Evolutionary conservation across 2,888 invertebrate genomes (phyloP), one percentile per base, ranked within the genome.

Genomic region (Cancer borealis): DNA sequence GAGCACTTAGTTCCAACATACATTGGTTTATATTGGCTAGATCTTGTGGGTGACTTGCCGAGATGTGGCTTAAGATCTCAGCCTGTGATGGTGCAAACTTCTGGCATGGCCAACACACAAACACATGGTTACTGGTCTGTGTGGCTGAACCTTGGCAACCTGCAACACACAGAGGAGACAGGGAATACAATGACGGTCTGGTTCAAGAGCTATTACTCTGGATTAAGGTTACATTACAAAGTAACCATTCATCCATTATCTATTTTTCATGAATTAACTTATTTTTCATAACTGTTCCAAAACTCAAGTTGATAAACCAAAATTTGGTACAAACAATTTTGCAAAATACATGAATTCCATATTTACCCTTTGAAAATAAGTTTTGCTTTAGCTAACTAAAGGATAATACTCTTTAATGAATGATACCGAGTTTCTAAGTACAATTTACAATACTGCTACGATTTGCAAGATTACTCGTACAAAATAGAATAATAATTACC

Each of bases 21-120:
- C 88, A 73, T 8, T 87, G 92, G 45, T 92, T 92, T 26, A 92
- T 88, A 49, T 92, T 87, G 88, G 47, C 49, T 39, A 92, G 45
- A 30, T 88, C 88, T n/a, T 87, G 88, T 60, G 92, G 92, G 39
- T 92, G 92, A 45, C 39, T 87, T 5, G 45, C 49, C 30, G 88
- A 92, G 10, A 92, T 88, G 60, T 92, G 92, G 60, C 88, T 92
- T 30, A 92, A 92, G 21, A 92, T 88, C 46, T 92, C 92, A 39
- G 88, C 54, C 12, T 92, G 87, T 49, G 92, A 88, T 39, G 26
- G 49, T 30, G 92, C 54, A 92, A 92, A 92, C 60, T 92, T 92
- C 39, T 92, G 87, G 45, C 92, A 92, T 10, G 30, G 92, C 45
- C 87, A 88, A 87, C 92, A 92, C 26, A 92, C 92, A 92, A 54